Conservation (phyloP, 2,888 invertebrate genomes). For the Gymnoscelis rufifasciata region DNA sequence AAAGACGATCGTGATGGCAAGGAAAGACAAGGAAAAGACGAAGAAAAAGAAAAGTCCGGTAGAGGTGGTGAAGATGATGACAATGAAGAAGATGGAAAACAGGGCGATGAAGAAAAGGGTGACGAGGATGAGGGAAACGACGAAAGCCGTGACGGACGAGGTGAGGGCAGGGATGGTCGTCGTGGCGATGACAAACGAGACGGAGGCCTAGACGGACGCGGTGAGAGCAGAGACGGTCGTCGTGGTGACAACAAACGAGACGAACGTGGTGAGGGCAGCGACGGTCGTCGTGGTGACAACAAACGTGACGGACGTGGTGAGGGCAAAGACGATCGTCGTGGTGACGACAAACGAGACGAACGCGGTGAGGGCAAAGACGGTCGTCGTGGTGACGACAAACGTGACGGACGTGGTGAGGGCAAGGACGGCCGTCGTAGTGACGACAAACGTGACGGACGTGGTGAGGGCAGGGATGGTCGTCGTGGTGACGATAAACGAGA, state of each 20-base stretch:
- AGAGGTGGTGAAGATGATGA: too few species aligned
- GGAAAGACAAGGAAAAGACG: neutral
- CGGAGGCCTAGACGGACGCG: neutral
- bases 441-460: neutral
- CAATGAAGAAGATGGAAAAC: neutral
- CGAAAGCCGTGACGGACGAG: neutral
- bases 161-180: neutral
- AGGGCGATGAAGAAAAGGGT: neutral
- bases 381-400: neutral
- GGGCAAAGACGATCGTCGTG: neutral
- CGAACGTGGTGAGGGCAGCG: neutral
- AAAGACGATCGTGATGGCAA: neutral
- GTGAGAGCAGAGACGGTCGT: neutral
- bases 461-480: neutral
- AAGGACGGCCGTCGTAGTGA: neutral
- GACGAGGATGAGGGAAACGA: neutral
- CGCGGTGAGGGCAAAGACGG: neutral
- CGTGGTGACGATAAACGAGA: neutral
- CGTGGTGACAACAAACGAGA: neutral
- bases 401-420: neutral
- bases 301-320: neutral
- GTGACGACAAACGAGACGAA: neutral
- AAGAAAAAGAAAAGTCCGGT: neutral
- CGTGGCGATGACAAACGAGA: neutral
- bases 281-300: neutral